Evolutionary conservation across 2,888 invertebrate species (phyloP).

Genomic region (Halocaridina rubra): DNA sequence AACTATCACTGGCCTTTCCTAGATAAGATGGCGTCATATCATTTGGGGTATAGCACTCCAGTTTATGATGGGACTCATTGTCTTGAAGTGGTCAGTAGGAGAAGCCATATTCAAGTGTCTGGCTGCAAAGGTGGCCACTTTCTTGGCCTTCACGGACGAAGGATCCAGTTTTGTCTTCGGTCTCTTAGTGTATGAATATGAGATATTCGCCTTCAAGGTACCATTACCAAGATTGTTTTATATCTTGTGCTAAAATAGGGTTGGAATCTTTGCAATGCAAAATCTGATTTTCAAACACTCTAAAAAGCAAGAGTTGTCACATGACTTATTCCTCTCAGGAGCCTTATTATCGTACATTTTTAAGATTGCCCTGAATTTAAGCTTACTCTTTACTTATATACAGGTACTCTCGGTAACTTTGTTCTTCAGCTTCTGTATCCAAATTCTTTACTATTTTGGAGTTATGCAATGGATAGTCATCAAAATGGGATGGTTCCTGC

Average conservation of each 20-base stretch:
- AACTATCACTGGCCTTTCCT: too few relatives aligned
- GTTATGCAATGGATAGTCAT: slow-evolving; percentile 87
- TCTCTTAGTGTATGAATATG: slow-evolving; percentile 64
- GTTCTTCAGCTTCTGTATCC: slow-evolving; percentile 92
- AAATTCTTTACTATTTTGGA: slow-evolving; percentile 89
- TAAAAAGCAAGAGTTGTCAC: too few relatives aligned
- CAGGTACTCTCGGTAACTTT: slow-evolving; percentile 89
- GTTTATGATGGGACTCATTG: slow-evolving; percentile 84
- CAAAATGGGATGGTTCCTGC: slow-evolving; percentile 83
- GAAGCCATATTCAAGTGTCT: slow-evolving; percentile 78
- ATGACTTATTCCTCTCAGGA: too few relatives aligned
- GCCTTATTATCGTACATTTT: too few relatives aligned
- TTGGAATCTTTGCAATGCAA: too few relatives aligned
- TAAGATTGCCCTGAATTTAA: too few relatives aligned
- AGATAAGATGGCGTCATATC: slow-evolving; percentile 85
- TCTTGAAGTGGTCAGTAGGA: slow-evolving; percentile 87
- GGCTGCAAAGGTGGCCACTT: slow-evolving; percentile 78
- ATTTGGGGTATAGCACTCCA: slow-evolving; percentile 84
- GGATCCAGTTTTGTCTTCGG: slow-evolving; percentile 91
- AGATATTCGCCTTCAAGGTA: slow-evolving; percentile 85
- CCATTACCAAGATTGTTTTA: too few relatives aligned
- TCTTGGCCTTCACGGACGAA: slow-evolving; percentile 81
- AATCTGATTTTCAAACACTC: too few relatives aligned
- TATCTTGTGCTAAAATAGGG: too few relatives aligned
- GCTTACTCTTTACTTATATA: too few relatives aligned